phyloP scores from a whole-genome alignment of 2,113 vertebrate genomes.

The Pomatorhinus ruficollis region DNA sequence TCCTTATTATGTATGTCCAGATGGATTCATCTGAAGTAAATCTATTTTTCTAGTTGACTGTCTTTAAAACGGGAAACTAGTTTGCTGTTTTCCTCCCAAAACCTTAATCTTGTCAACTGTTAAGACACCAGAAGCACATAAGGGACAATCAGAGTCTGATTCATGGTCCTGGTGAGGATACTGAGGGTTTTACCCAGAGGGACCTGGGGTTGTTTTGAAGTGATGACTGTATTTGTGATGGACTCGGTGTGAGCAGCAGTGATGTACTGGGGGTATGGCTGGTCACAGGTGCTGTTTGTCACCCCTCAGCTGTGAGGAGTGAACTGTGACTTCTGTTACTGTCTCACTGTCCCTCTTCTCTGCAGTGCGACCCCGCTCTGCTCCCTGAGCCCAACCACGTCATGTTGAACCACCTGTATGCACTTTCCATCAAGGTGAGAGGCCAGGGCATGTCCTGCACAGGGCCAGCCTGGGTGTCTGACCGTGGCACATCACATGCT shows the following conservation, averaged over 20 bases:
- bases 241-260: neutral
- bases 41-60: neutral
- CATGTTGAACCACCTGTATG: constrained; percentile 97
- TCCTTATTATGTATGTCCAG: neutral
- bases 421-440: constrained; percentile 93
- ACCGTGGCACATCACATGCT: neutral
- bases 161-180: neutral
- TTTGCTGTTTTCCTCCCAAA: neutral
- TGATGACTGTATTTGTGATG: neutral
- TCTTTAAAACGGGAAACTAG: neutral
- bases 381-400: constrained; percentile 98
- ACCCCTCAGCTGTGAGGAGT: neutral
- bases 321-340: neutral
- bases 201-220: neutral
- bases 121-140: neutral
- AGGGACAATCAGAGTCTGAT: neutral
- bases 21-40: neutral
- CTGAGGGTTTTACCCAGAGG: neutral
- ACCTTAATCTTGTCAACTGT: neutral
- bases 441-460: neutral
- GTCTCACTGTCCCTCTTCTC: neutral
- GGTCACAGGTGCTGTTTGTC: neutral
- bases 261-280: neutral
- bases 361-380: constrained; percentile 93
- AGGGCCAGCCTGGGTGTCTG: neutral